Conservation (phyloP, 35 echinoderm and acorn worm species). For the Holothuria glaberrima region DNA sequence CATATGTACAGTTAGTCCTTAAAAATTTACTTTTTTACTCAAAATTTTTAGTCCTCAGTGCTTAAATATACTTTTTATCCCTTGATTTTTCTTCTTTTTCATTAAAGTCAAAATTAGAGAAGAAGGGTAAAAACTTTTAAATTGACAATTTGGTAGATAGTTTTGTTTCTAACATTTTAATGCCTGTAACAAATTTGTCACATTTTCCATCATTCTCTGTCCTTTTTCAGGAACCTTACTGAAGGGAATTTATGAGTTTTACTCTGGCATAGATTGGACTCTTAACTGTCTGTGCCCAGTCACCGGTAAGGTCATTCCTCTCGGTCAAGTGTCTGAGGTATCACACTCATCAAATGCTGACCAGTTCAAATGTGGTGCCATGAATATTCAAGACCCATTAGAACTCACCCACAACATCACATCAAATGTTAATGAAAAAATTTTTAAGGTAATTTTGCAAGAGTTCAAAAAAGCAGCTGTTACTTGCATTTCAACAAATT, state of each 20-base stretch:
- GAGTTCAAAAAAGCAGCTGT: slow-evolving; percentile 58
- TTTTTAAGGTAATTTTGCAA: slow-evolving; percentile 20
- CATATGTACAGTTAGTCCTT: too few species aligned
- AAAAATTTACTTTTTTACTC: too few species aligned
- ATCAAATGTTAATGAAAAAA: slow-evolving; percentile 94
- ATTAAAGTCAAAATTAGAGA: too few species aligned
- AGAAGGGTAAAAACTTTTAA: too few species aligned
- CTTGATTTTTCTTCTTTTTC: too few species aligned
- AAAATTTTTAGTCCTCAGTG: too few species aligned
- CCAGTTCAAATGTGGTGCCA: slow-evolving; percentile 67
- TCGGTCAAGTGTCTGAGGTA: slow-evolving; percentile 35
- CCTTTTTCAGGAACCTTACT: slow-evolving; percentile 70
- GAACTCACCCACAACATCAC: slow-evolving; percentile 89
- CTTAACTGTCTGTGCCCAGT: slow-evolving; percentile 70
- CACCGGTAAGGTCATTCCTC: slow-evolving; percentile 53
- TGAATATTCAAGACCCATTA: slow-evolving; percentile 94
- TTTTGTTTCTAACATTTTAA: too few species aligned
- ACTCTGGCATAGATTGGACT: slow-evolving; percentile 75
- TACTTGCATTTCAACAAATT: slow-evolving; percentile 47
- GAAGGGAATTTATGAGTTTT: slow-evolving; percentile 85
- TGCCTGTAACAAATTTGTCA: too few species aligned
- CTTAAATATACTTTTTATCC: too few species aligned
- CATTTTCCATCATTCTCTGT: not conserved
- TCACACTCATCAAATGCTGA: not conserved
- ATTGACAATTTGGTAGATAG: too few species aligned